Evolutionary conservation across 1,140 invertebrate species (phyloP).

Genomic region (Ostrea edulis): DNA sequence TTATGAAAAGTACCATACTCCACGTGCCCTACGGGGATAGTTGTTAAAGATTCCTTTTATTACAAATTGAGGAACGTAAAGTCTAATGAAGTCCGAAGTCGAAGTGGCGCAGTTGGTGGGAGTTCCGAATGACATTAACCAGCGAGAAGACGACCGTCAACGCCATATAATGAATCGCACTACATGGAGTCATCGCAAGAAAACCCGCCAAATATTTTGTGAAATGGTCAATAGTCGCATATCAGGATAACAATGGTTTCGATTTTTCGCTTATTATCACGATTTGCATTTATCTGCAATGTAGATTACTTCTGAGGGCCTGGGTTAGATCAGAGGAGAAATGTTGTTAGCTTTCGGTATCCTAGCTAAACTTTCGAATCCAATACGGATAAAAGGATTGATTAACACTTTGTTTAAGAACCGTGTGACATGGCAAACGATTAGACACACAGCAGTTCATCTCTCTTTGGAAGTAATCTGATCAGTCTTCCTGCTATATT

Average conservation of each 20-base stretch:
- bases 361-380: background rate
- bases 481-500: background rate
- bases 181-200: background rate
- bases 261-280: conserved; percentile 34
- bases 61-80: background rate
- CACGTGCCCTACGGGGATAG: background rate
- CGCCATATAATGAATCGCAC: background rate
- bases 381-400: background rate
- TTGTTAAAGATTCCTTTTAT: conserved; percentile 20
- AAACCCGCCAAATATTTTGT: conserved; percentile 9
- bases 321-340: conserved; percentile 5
- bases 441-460: background rate
- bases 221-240: conserved; percentile 34
- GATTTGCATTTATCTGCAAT: conserved; percentile 26
- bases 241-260: background rate
- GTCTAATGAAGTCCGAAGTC: conserved; percentile 25
- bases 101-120: conserved; percentile 18
- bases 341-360: background rate
- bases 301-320: background rate
- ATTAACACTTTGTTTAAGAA: conserved; percentile 27
- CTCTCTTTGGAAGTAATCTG: conserved; percentile 7
- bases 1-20: background rate
- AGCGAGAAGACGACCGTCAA: background rate
- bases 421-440: conserved; percentile 24
- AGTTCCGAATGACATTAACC: conserved; percentile 23